phyloP scores from a whole-genome alignment of 2,797 vertebrate species.

The Cossypha niveicapilla region DNA sequence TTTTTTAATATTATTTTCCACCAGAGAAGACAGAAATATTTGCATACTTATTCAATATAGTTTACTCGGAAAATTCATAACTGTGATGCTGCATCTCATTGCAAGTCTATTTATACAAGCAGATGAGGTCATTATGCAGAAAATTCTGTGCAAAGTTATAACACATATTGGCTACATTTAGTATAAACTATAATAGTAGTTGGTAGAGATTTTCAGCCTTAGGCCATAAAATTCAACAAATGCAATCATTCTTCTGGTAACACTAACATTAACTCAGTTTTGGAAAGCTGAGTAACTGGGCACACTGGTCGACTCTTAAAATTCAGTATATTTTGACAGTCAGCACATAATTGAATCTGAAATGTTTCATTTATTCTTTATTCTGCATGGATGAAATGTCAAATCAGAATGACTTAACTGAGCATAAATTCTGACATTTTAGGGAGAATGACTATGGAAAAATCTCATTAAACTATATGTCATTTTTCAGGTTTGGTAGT shows the following conservation, averaged over 20 bases:
- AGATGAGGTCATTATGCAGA: neutral
- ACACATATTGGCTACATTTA: constrained; percentile 5
- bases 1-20: neutral
- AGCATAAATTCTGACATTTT: constrained; percentile 26
- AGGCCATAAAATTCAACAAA: constrained; percentile 43
- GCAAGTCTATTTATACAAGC: constrained; percentile 8
- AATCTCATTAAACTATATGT: neutral
- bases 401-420: constrained; percentile 1
- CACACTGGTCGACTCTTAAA: constrained; percentile 6
- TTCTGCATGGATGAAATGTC: neutral
- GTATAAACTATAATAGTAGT: constrained; percentile 2
- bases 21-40: neutral
- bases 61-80: constrained; percentile 5
- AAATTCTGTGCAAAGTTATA: constrained; percentile 23
- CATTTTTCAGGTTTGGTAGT: neutral
- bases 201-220: constrained; percentile 28
- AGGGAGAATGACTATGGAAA: neutral
- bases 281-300: constrained; percentile 3
- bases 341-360: constrained; percentile 5
- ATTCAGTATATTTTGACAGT: constrained; percentile 19
- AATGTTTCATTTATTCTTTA: constrained; percentile 28
- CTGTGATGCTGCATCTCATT: neutral
- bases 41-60: constrained; percentile 20
- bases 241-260: constrained; percentile 24
- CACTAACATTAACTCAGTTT: neutral